Base-by-base conservation (phyloP, 2,113 vertebrate genomes). In the Strigops habroptila region DNA sequence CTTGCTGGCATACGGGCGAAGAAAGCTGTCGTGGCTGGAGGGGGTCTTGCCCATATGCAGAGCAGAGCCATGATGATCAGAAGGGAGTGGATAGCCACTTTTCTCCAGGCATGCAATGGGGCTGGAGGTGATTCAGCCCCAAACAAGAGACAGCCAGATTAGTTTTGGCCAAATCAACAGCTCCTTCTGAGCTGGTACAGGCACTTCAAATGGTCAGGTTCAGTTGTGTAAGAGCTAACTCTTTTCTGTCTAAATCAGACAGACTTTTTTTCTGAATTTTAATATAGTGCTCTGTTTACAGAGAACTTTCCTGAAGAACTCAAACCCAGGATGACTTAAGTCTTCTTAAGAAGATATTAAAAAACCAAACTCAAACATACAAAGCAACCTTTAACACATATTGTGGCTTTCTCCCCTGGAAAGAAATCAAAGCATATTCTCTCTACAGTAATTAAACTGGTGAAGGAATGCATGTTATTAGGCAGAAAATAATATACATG, bases 401-500 rank as follows among this genome's bases (percentile, higher is more conserved):
- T 37, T 70, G 51, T 86, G 52, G 13, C 44, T 88, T 90, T 88
- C 18, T 82, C 15, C 41, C 19, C 44, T 73, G 53, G 76, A 90
- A 91, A 74, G 57, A 88, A 77, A 74, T 88, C 8, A 86, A 86
- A 96, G 25, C 9, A 25, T 78, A 53, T 87, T 94, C 22, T 82
- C 12, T 73, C 49, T 15, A 7, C 51, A 83, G 67, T 78, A 94
- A 91, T 93, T 95, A 86, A 82, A 74, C 43, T 82, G 51, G 18
- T 51, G 71, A 82, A 91, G n/a, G 63, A 82, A 35, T 91, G 41
- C 30, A 48, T 28, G 37, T 33, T 93, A 77, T 90, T 88, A 67
- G 81, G 64, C 75, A 93, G 87, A 93, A 96, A 91, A 33, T 80
- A 80, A 88, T 74, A 77, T 3, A 70, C 37, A 37, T 74, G 15